Conservation (phyloP, 2,113 vertebrate species). For the Poeciliopsis occidentalis region DNA sequence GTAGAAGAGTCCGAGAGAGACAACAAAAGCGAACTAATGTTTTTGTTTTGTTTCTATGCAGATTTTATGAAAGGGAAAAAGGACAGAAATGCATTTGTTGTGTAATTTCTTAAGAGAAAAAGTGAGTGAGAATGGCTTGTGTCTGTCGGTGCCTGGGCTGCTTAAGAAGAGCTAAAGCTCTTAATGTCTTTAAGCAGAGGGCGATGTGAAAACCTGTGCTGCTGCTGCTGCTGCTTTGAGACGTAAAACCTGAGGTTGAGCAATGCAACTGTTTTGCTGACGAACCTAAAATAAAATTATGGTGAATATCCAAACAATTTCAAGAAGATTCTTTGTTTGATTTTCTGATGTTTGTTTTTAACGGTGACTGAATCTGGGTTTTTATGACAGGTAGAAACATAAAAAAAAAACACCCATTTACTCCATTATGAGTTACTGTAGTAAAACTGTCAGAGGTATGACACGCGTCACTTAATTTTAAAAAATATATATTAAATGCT, state of each 20-base stretch:
- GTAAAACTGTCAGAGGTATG: too few species aligned
- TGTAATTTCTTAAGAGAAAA: neutral
- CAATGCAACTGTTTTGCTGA: too few species aligned
- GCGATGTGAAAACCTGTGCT: conserved; percentile 65
- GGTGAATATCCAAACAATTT: neutral
- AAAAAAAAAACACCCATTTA: neutral
- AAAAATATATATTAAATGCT: too few species aligned
- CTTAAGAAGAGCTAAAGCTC: conserved; percentile 74
- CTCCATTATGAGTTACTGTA: neutral
- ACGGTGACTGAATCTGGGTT: too few species aligned
- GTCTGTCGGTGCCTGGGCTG: conserved; percentile 28
- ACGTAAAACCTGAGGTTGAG: too few species aligned
- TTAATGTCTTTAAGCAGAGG: conserved; percentile 81
- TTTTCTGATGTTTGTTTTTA: neutral
- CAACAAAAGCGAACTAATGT: conserved; percentile 35
- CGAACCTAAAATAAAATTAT: neutral
- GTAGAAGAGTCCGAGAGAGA: conserved; percentile 24
- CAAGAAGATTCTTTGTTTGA: neutral
- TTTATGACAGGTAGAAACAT: too few species aligned
- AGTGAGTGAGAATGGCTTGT: conserved; percentile 10
- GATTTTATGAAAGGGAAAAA: neutral
- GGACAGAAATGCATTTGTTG: neutral
- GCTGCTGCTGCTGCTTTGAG: conserved; percentile 1
- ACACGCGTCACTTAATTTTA: too few species aligned
- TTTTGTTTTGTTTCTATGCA: neutral